Base-by-base conservation (phyloP, 2,797 vertebrate genomes). In the Pteronotus mesoamericanus region DNA sequence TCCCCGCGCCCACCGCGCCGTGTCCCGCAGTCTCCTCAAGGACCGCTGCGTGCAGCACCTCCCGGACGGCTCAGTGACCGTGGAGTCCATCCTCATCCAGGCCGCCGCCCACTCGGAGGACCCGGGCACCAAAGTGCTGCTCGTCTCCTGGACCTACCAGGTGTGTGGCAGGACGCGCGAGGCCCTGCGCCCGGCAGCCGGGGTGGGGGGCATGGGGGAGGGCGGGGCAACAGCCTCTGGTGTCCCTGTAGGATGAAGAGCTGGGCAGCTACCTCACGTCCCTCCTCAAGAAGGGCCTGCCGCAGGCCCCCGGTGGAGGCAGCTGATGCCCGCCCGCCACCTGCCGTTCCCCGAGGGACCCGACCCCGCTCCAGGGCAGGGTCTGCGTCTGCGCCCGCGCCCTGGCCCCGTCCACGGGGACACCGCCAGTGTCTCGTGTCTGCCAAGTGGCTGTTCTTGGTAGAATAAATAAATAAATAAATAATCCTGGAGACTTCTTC, bases 101-200 rank as follows among this genome's bases (percentile, higher is more conserved):
- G 99, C 99, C 21, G 99, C 99, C 0, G 99, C 99, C 0, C 99
- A 99, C 8, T 98, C 99, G 0, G 99, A 99, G 91, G 99, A 99
- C 51, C 97, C 99, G 10, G 98, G 99, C 88, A 99, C 99, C 94
- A 99, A 99, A 96, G 99, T 99, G 69, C 98, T 99, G 75, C 98
- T 99, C 2, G 99, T 99, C 0, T 99, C 99, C 32, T 99, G 99
- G 99, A 99, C 99, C 2, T 99, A 99, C 94, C 99, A 99, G 99
- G 99, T 99, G 84, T 79, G 97, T 37, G 26, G 55, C 14, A 1
- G 34, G 26, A 29, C 72, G 44, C 22, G 0, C 68, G 37, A 11
- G 18, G 68, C 6, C 21, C 16, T 6, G 22, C 2, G 0, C 10
- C 22, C 2, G 29, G 68, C 24, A n/a, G 84, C 46, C 19, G 44